Base-by-base conservation (phyloP, 2,113 vertebrate genomes). In the Hiodon tergisus region DNA sequence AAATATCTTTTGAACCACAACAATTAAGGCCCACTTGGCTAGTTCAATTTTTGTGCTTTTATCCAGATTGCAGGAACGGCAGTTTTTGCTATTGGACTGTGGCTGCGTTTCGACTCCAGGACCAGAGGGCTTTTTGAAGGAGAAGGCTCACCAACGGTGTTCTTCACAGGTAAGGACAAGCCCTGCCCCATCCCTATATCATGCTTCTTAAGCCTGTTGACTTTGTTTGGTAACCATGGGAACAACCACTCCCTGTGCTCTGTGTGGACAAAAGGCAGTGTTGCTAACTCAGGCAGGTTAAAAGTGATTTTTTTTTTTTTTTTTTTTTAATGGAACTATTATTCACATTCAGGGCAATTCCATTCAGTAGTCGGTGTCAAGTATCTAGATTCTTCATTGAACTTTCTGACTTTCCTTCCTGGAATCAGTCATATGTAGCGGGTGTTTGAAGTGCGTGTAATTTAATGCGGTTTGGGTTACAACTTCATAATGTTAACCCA, bases 41-140 rank as follows among this genome's bases (percentile, higher is more conserved):
- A 31, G 10, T 54, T 50, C 5, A 55, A n/a, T 46, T 61, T 50
- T 85, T 10, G 71, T 48, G 65, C 3, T 71, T 76, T 81, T 82
- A 0, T 52, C 0, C 82, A 95, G 94, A 89, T 95, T 71, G 91
- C 93, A 9, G 94, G 94, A 63, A 93, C 93, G 31, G 92, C 91
- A 0, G 94, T 95, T 71, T 88, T 95, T 52, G 92, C 89, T 16
- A 76, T 95, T 14, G 94, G 93, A 72, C 85, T 95, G 80, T 95
- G 94, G 94, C 92, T 95, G 72, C 91, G 93, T 58, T 93, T 95
- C 63, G 93, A 95, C 81, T 81, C 87, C 0, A 92, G 91, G 81
- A 95, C 93, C 69, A 93, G 92, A 83, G 88, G 80, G 6, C 85
- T 95, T 73, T 93, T 95, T 54, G 90, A 94, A 13, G 79, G 89